These are phyloP conservation scores for Melipona bicolor DNA, from an alignment of 2,888 invertebrate genomes.

Conservation along the genomic window DNA sequence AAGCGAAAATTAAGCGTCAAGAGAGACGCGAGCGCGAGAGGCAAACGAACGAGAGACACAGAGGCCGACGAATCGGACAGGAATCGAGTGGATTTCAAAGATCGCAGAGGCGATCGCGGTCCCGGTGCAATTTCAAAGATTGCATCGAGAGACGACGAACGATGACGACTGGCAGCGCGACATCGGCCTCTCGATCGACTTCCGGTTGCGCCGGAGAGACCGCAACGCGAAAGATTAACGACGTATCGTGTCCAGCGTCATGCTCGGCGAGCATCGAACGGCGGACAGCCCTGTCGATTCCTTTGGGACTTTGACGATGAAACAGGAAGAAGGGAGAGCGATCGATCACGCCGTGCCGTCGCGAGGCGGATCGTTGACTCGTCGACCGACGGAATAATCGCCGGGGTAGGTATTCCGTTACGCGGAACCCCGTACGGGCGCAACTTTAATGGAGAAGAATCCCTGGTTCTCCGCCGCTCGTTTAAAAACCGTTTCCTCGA, in stretches of 20 bases:
- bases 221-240: constrained; percentile 69
- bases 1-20: constrained; percentile 40
- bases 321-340: constrained; percentile 44
- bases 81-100: background rate
- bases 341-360: constrained; percentile 57
- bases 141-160: constrained; percentile 60
- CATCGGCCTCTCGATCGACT: constrained; percentile 59
- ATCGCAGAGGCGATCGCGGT: background rate
- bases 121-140: constrained; percentile 74
- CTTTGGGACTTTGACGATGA: constrained; percentile 58
- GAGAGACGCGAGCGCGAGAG: background rate
- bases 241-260: constrained; percentile 67
- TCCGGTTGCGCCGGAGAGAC: constrained; percentile 62
- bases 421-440: background rate
- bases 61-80: background rate
- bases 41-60: background rate
- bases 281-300: constrained; percentile 61
- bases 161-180: constrained; percentile 65
- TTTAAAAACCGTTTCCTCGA: background rate
- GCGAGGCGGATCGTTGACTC: constrained; percentile 29
- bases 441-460: constrained; percentile 23
- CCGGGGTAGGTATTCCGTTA: constrained; percentile 5
- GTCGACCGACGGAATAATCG: constrained; percentile 39
- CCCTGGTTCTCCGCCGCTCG: background rate
- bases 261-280: constrained; percentile 54